Evolutionary conservation across 2,888 invertebrate species (phyloP).

Genomic region (Drosophila kanekoi): DNA sequence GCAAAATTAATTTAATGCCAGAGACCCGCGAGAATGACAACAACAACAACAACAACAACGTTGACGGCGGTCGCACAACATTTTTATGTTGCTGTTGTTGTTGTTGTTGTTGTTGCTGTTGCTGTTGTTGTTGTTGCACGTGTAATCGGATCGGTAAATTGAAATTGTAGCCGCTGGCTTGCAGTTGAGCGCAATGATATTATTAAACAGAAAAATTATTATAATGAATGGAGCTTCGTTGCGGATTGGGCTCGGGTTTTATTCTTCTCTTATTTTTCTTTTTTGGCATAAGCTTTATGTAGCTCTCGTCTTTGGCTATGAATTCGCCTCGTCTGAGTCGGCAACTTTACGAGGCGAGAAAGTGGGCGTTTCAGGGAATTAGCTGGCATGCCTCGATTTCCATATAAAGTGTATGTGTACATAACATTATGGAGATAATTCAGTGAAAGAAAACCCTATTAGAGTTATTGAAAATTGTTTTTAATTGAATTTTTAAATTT

Average conservation of each 20-base stretch:
- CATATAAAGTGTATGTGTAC: not conserved
- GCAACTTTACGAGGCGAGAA: conserved; percentile 1
- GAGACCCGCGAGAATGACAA: conserved; percentile 61
- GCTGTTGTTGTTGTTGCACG: conserved; percentile 66
- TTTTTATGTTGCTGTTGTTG: conserved; percentile 46
- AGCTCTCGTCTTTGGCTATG: not conserved
- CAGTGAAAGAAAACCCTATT: not conserved
- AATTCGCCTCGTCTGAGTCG: not conserved
- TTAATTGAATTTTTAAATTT: not conserved
- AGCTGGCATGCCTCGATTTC: not conserved
- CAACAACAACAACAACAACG: conserved; percentile 37
- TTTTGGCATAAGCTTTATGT: not conserved
- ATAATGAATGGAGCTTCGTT: conserved; percentile 74
- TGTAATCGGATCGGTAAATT: conserved; percentile 76
- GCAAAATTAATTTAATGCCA: conserved; percentile 80
- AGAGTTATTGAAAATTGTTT: not conserved
- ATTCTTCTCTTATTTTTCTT: conserved; percentile 16
- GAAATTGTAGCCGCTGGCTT: conserved; percentile 78
- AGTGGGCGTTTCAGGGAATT: conserved; percentile 2
- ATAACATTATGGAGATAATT: too few species aligned
- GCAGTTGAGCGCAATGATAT: conserved; percentile 79
- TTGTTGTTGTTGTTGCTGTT: conserved; percentile 27
- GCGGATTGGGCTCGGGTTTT: conserved; percentile 39
- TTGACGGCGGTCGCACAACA: conserved; percentile 53
- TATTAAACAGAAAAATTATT: conserved; percentile 76